Conservation (phyloP, 2,888 invertebrate genomes). For the Lithophane semibrunnea region DNA sequence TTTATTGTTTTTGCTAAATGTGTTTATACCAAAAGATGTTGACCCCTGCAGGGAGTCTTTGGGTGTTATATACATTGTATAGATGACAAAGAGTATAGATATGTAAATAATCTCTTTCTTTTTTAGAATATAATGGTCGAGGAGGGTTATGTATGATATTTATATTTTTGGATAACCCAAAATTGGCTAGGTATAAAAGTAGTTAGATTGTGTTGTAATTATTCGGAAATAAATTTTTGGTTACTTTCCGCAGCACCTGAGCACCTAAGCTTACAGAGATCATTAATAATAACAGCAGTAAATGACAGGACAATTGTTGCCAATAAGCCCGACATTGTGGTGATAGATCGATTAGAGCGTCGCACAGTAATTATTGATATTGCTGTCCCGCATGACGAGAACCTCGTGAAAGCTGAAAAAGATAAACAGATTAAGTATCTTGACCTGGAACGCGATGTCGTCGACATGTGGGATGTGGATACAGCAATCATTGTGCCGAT, state of each 20-base stretch:
- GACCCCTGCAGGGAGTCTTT: slow-evolving; percentile 22
- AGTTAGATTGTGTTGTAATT: not conserved
- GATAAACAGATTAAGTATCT: too few relatives aligned
- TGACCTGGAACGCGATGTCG: too few relatives aligned
- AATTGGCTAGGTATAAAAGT: not conserved
- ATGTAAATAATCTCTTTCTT: not conserved
- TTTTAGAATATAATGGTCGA: not conserved
- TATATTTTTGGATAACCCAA: not conserved
- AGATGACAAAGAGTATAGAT: not conserved
- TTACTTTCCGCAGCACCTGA: not conserved
- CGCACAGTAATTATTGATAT: too few relatives aligned
- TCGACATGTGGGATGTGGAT: too few relatives aligned
- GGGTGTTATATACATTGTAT: slow-evolving; percentile 10
- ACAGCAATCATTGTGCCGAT: too few relatives aligned
- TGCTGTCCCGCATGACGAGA: too few relatives aligned
- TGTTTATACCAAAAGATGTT: slow-evolving; percentile 6
- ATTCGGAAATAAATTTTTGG: not conserved
- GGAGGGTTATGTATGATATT: not conserved
- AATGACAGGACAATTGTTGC: too few relatives aligned
- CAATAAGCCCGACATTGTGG: too few relatives aligned
- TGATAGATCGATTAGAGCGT: too few relatives aligned
- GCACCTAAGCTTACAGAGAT: too few relatives aligned
- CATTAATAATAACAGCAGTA: not conserved
- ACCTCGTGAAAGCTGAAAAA: too few relatives aligned
- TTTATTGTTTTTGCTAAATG: not conserved